Evolutionary conservation across 2,113 vertebrate genomes (phyloP).

Genomic region (Okapia johnstoni): DNA sequence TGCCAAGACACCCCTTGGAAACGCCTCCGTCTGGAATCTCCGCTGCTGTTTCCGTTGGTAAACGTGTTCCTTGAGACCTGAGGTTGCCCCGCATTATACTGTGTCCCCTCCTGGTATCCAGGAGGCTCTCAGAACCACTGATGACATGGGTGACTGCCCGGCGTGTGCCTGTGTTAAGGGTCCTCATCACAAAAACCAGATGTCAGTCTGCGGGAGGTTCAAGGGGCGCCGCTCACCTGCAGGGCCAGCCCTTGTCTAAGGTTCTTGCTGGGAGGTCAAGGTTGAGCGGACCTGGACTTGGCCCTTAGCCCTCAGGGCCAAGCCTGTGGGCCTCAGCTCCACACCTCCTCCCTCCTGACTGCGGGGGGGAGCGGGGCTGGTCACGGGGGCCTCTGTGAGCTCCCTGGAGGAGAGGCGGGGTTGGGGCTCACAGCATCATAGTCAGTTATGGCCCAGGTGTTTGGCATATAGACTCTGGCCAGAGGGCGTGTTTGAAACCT

Average conservation of each 20-base stretch:
- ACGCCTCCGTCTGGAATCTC: not conserved
- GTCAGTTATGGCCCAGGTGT: not conserved
- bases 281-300: not conserved
- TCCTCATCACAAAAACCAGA: not conserved
- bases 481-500: not conserved
- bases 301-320: not conserved
- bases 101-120: not conserved
- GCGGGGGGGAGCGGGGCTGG: not conserved
- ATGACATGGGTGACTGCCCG: rapidly evolving
- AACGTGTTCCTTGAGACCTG: not conserved
- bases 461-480: not conserved
- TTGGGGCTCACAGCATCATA: not conserved
- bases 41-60: not conserved
- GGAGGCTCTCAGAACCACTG: not conserved
- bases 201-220: not conserved
- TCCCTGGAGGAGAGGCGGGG: not conserved
- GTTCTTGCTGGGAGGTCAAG: not conserved
- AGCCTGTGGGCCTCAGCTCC: not conserved
- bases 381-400: not conserved
- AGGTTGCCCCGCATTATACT: not conserved
- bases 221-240: not conserved
- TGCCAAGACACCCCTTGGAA: not conserved
- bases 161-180: not conserved
- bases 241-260: not conserved
- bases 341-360: not conserved